A percentile compares a stretch with the other conserved stretches of the same genome.
These are phyloP conservation scores for Onychostruthus taczanowskii DNA, from an alignment of 2,113 vertebrate species.

Conservation along the genomic window DNA sequence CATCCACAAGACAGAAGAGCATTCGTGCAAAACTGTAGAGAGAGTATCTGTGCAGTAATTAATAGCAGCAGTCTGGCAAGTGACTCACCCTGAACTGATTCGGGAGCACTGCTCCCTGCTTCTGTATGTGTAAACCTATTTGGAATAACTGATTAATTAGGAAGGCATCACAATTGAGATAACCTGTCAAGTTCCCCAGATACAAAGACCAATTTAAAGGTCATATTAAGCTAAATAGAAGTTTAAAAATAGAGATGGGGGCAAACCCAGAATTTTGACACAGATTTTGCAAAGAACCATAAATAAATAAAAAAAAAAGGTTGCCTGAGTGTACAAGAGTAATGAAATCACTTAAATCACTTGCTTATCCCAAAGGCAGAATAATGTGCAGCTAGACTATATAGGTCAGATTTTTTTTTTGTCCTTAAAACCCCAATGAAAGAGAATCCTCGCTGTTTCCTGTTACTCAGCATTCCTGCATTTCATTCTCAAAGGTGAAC, in stretches of 20 bases:
- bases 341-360: neutral
- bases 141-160: neutral
- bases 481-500: neutral
- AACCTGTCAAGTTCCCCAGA: neutral
- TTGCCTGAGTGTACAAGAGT: rapidly evolving
- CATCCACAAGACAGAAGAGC: neutral
- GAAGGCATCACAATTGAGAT: neutral
- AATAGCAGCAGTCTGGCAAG: neutral
- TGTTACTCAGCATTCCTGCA: neutral
- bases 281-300: neutral
- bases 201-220: neutral
- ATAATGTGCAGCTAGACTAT: neutral
- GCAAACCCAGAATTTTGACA: neutral
- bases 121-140: neutral
- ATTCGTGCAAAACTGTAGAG: neutral
- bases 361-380: neutral
- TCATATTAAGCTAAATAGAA: neutral
- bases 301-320: neutral
- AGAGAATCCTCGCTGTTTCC: neutral
- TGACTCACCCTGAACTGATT: conserved; percentile 6
- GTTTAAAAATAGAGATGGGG: neutral
- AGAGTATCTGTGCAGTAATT: neutral
- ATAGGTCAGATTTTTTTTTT: neutral
- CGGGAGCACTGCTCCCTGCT: neutral
- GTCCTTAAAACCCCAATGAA: neutral